Evolutionary conservation across 2,888 invertebrate genomes (phyloP).

Genomic region (Autographa gamma): DNA sequence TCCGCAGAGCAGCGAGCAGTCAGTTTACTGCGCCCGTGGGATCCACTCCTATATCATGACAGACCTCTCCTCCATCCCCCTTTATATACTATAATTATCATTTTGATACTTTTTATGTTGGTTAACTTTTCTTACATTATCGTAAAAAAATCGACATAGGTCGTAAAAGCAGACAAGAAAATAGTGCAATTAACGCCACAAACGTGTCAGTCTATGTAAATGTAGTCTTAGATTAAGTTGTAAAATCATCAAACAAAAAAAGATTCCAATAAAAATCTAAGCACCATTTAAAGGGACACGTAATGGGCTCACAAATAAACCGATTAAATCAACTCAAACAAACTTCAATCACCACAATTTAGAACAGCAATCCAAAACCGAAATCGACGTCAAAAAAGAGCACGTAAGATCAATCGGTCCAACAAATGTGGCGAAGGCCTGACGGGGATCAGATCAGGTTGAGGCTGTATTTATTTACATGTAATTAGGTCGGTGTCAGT

Average conservation of each 20-base stretch:
- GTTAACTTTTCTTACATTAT: neutral
- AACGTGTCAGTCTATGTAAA: no score
- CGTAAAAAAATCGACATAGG: no score
- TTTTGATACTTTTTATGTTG: conserved; percentile 42
- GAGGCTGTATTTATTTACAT: conserved; percentile 84
- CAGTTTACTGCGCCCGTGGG: conserved; percentile 76
- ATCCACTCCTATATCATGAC: conserved; percentile 67
- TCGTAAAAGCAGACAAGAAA: no score
- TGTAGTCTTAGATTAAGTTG: no score
- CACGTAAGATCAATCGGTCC: conserved; percentile 60
- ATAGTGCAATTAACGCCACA: no score
- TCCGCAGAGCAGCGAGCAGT: conserved; percentile 64
- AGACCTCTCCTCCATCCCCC: conserved; percentile 33
- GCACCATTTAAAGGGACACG: neutral
- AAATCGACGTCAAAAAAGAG: conserved; percentile 44
- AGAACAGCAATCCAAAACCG: conserved; percentile 33
- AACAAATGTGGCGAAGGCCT: conserved; percentile 45
- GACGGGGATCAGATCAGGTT: conserved; percentile 61
- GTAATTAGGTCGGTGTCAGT: conserved; percentile 85
- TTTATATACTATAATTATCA: conserved; percentile 43
- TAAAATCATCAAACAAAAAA: neutral
- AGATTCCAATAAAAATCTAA: neutral
- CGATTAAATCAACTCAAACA: conserved; percentile 18
- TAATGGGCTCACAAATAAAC: neutral
- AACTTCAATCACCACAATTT: conserved; percentile 25